Evolutionary conservation across 2,113 vertebrate genomes (phyloP).

Genomic region (Acinonyx jubatus): DNA sequence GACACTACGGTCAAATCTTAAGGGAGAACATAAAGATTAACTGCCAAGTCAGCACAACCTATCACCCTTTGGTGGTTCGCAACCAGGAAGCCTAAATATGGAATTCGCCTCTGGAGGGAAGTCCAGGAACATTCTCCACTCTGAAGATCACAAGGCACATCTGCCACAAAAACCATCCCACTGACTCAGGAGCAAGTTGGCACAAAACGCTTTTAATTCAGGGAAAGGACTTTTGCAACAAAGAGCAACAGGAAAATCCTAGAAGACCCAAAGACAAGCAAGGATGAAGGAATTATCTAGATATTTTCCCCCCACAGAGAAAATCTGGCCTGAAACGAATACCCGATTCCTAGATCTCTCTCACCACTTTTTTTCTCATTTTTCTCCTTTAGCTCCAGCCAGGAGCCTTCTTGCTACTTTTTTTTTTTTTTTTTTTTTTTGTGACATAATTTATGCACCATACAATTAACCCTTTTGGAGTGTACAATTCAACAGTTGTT

Average conservation of each 20-base stretch:
- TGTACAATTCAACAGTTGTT: not conserved
- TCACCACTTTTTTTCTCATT: not conserved
- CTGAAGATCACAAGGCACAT: constrained; percentile 9
- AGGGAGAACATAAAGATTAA: not conserved
- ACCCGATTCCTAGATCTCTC: not conserved
- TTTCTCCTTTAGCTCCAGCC: not conserved
- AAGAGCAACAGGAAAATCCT: not conserved
- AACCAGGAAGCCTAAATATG: not conserved
- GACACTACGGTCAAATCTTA: constrained; percentile 13
- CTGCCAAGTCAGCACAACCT: not conserved
- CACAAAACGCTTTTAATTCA: not conserved
- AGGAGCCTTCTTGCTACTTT: not conserved
- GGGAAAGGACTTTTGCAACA: not conserved
- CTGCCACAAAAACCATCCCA: not conserved
- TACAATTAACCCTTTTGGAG: constrained; percentile 7
- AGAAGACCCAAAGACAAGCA: not conserved
- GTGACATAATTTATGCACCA: not conserved
- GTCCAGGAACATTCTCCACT: not conserved
- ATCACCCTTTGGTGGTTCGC: not conserved
- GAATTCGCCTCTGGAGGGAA: not conserved
- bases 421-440: not conserved
- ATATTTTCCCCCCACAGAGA: not conserved
- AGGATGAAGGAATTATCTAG: not conserved
- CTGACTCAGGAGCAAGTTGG: not conserved
- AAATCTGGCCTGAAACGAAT: not conserved